phyloP scores from a whole-genome alignment of 2,797 vertebrate genomes.

The Hoplostethus mediterraneus region DNA sequence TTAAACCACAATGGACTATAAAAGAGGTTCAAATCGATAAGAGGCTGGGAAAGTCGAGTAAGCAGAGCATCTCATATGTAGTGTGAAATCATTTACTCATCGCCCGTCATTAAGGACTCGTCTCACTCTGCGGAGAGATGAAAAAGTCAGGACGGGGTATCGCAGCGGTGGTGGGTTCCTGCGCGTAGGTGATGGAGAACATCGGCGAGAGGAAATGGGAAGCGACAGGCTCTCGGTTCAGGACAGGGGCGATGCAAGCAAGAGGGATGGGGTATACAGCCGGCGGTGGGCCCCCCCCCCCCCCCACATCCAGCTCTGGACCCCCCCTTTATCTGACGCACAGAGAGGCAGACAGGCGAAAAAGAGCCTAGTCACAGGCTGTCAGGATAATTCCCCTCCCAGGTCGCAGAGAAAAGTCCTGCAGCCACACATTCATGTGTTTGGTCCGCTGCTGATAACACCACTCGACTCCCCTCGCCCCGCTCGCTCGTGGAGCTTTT shows the following conservation, averaged over 20 bases:
- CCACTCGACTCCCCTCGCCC: conserved; percentile 33
- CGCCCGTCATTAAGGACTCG: conserved; percentile 23
- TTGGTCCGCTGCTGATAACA: conserved; percentile 47
- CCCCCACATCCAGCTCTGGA: conserved; percentile 45
- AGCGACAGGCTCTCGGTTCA: conserved; percentile 66
- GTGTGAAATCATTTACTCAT: conserved; percentile 70
- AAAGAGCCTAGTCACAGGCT: conserved; percentile 75
- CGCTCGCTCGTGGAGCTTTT: conserved; percentile 41
- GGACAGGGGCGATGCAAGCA: conserved; percentile 41
- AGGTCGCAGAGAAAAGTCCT: conserved; percentile 55
- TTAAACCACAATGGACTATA: conserved; percentile 68
- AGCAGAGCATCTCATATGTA: conserved; percentile 62
- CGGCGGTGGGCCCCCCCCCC: no score
- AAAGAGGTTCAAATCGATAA: conserved; percentile 80
- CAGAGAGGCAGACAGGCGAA: conserved; percentile 74
- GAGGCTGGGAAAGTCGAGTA: conserved; percentile 51
- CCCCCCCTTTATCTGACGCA: conserved; percentile 58
- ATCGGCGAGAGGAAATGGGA: conserved; percentile 54
- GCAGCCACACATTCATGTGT: conserved; percentile 58
- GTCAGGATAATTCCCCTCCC: conserved; percentile 74
- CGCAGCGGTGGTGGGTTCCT: conserved; percentile 1
- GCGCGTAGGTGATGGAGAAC: conserved; percentile 6
- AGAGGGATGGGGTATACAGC: conserved; percentile 38
- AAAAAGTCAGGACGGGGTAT: conserved; percentile 4
- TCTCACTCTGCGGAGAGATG: conserved; percentile 8